These are phyloP conservation scores for Scopus umbretta DNA, from an alignment of 2,113 vertebrate species.

Conservation along the genomic window DNA sequence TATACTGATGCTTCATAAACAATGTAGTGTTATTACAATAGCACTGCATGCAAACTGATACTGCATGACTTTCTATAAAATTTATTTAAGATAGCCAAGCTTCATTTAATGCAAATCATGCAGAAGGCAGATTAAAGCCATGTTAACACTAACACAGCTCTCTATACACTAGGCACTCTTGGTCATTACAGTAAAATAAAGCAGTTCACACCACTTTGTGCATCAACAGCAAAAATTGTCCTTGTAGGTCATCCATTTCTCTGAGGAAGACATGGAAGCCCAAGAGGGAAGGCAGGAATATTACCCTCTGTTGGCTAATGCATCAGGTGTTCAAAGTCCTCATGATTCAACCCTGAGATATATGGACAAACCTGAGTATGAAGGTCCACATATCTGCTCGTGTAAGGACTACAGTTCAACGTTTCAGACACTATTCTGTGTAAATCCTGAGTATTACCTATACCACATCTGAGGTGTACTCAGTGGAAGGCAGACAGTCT, in stretches of 20 bases:
- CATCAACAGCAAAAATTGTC: neutral
- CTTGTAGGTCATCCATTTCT: neutral
- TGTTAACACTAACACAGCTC: neutral
- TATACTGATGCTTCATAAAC: neutral
- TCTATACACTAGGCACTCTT: neutral
- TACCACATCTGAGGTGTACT: neutral
- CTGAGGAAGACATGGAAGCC: neutral
- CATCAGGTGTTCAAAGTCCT: neutral
- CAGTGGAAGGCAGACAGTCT: neutral
- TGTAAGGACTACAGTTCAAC: neutral
- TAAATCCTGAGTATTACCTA: neutral
- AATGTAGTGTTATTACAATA: neutral
- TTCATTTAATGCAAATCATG: neutral
- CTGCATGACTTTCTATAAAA: neutral
- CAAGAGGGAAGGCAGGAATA: neutral
- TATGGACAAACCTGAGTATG: neutral
- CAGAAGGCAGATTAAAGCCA: neutral
- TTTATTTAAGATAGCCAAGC: neutral
- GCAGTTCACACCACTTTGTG: neutral
- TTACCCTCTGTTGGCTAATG: neutral
- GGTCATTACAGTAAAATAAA: neutral
- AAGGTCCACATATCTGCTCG: neutral
- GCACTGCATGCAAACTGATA: neutral
- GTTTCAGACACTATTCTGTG: neutral
- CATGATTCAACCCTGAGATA: neutral